Conservation (phyloP, 2,797 vertebrate species). For the Cossypha caffra region DNA sequence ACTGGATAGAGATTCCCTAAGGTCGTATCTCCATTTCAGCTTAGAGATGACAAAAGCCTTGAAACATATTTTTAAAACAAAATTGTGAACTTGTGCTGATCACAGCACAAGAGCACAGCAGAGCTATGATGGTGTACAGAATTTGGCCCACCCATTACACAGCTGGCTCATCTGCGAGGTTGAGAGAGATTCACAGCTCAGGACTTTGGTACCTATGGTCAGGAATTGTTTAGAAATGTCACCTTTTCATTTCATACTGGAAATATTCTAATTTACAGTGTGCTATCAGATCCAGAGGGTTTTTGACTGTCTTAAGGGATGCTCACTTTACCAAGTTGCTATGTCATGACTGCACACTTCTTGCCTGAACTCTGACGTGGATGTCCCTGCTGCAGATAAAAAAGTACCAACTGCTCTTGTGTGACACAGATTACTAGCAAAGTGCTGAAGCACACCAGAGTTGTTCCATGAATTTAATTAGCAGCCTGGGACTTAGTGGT, state of each 20-base stretch:
- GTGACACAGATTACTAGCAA: background rate
- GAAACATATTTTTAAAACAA: background rate
- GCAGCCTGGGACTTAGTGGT: background rate
- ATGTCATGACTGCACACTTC: rapidly evolving
- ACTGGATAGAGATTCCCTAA: background rate
- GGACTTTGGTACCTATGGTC: background rate
- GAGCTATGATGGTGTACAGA: background rate
- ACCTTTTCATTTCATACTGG: background rate
- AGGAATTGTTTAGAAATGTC: background rate
- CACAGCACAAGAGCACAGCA: background rate
- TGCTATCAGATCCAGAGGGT: background rate
- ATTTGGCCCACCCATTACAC: background rate
- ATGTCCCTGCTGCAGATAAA: background rate
- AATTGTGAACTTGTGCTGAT: background rate
- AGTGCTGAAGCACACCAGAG: background rate
- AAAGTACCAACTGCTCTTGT: background rate
- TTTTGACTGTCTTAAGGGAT: background rate
- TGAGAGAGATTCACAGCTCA: background rate
- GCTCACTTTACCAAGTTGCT: background rate
- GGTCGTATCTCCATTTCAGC: background rate
- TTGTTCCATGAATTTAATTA: background rate
- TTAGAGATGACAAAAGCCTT: background rate
- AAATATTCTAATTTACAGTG: background rate
- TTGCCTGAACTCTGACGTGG: background rate
- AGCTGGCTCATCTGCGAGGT: rapidly evolving